Evolutionary conservation across 2,888 invertebrate genomes (phyloP), one percentile per base, ranked within the genome.

Genomic region (Sminthurides aquaticus): DNA sequence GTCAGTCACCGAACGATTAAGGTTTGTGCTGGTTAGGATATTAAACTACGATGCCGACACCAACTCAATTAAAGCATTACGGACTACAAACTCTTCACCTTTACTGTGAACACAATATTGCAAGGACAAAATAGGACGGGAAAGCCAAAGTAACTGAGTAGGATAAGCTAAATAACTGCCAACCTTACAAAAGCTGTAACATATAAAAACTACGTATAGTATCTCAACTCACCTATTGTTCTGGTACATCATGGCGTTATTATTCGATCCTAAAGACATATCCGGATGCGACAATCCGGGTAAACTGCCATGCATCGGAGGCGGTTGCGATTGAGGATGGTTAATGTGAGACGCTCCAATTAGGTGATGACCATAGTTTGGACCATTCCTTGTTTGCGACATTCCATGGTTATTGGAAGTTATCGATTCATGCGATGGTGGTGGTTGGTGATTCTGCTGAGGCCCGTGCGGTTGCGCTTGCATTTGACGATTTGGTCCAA

Each of bases 191-290:
- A 34, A 34, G 43, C 43, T 34, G 8, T 11, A n/a, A n/a, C n/a
- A n/a, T n/a, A n/a, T n/a, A n/a, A n/a, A n/a, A n/a, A n/a, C 43
- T 34, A 15, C 5, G 15, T 11, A 34, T 34, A 34, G 5, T 5
- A 5, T 34, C 8, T 52, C 5, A 52, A 52, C 22, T 52, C 48
- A 65, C 65, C 65, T 65, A 57, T 65, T 65, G 43, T 61, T 61
- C 20, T 48, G 57, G 29, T 25, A 65, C 24, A 65, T 57, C 60
- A 65, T 60, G n/a, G 65, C 26, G 28, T 60, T 65, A 20, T 43
- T 60, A 26, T 43, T 52, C 43, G n/a, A 20, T 20, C 48, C 27
- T 26, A 26, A 28, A 3, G 52, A 49, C 2, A 57, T 48, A 20
- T 57, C 62, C 25, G 20, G 57, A 49, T 62, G 56, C 18, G 20